Evolutionary conservation across 2,113 vertebrate species (phyloP), one percentile per base, ranked within the genome.

Genomic region (Odobenus rosmarus): DNA sequence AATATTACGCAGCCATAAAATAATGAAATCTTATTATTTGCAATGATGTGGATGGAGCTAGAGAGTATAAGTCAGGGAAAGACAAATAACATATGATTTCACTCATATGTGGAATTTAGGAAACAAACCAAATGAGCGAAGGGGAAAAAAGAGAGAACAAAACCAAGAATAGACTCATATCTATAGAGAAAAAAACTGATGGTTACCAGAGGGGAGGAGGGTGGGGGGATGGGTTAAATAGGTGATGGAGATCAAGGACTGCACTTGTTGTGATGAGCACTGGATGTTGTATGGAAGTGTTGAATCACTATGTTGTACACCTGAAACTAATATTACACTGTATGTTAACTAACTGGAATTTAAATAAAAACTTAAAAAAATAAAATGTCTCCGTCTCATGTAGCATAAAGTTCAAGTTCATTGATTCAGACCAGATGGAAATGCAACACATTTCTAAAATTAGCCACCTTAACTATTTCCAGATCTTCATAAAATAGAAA

Each of bases 361-460:
- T 77, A 77, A 49, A 77, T 49, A 77, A 31, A 77, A 77, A 31
- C 42, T 76, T 76, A 5, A 49, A 77, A 77, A 74, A 42, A 93
- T 87, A 90, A 93, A 96, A 91, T 91, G 82, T 93, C 97, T 95
- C 71, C 36, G 95, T 90, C 69, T 97, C 88, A 90, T 13, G 16
- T 86, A 94, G 69, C 81, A 90, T 84, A 82, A 92, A 95, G 62
- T 92, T 94, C 81, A 96, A 93, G 90, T 95, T 96, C 81, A 85
- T 55, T 97, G 96, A 97, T 97, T 97, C 71, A 95, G 74, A 85
- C 93, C 90, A 96, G 93, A 95, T 97, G 90, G 90, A 97, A 98
- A 96, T 76, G 55, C 18, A 95, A 96, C 69, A 88, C 61, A 96
- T 96, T 96, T 96, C 95, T 55, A 97, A 97, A 96, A 93, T 94